phyloP scores from a whole-genome alignment of 1,140 invertebrate species.

The Pogonus chalceus region DNA sequence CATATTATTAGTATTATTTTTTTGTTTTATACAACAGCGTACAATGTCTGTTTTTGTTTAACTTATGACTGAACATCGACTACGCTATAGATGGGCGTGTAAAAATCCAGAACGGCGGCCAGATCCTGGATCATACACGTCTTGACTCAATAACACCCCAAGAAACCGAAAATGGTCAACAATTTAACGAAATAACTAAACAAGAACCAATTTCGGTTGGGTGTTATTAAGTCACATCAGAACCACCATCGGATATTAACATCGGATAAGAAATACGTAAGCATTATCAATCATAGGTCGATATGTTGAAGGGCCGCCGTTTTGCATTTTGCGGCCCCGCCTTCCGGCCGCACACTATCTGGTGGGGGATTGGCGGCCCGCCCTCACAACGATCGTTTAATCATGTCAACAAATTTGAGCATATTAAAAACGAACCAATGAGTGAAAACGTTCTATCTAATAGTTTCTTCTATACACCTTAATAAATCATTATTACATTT shows the following conservation, averaged over 20 bases:
- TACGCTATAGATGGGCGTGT: not conserved
- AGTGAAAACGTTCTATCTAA: not conserved
- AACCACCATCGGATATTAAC: not conserved
- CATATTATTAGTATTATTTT: no score
- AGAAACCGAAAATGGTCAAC: not conserved
- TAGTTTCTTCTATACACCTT: slow-evolving; percentile 1
- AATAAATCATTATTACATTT: slow-evolving; percentile 17
- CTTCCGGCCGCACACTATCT: not conserved
- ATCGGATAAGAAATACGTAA: not conserved
- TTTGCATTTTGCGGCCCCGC: not conserved
- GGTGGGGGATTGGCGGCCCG: not conserved
- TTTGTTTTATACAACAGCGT: slow-evolving; percentile 7
- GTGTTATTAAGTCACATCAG: not conserved
- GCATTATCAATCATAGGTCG: no score
- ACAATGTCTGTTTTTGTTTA: slow-evolving; percentile 1
- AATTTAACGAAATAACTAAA: not conserved
- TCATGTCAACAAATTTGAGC: not conserved
- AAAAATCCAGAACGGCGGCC: not conserved
- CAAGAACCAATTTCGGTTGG: not conserved
- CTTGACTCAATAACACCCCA: not conserved
- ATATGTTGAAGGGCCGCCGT: not conserved
- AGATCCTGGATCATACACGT: not conserved
- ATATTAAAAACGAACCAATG: not conserved
- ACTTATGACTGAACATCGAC: not conserved
- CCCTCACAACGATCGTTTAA: not conserved